Evolutionary conservation across 2,797 vertebrate species (phyloP), one percentile per base, ranked within the genome.

Genomic region (Clamator glandarius): DNA sequence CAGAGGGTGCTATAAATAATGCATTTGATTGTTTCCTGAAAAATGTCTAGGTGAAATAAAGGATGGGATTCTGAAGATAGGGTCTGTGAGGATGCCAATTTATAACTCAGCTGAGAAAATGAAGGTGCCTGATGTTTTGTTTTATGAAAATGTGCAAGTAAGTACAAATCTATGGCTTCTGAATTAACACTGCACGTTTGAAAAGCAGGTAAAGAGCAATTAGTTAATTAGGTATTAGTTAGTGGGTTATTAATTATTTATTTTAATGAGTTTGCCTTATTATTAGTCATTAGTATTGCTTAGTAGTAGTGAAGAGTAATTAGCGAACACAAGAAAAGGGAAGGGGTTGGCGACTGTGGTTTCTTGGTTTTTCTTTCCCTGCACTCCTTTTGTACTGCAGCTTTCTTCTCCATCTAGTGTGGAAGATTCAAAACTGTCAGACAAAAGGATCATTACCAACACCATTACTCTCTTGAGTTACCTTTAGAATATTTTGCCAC

Each of bases 81-180:
- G 99, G 8, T 95, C 90, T 44, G 98, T 98, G 54, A 98, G 97
- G 0, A 95, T 98, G 93, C 99, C 98, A 0, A 23, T 99, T 82
- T 98, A 98, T 95, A 98, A 96, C 36, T 88, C 99, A 16, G 67
- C 92, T 1, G 98, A 99, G 94, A 99, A 98, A 92, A 99, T 99
- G 98, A 99, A 99, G 97, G 98, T 99, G 68, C 99, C 99, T 39
- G 99, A 99, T 51, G 98, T 99, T 70, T 98, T 99, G 26, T 99
- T 99, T 97, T 99, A 99, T 81, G 98, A 99, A 95, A 99, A 99
- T 58, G 54, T 97, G 19, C 99, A 99, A 98, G 99, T 99, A 96
- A 98, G 97, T 95, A 52, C 6, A 13, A 44, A 41, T 35, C 18
- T 84, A 15, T 78, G 54, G 26, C 17, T 69, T 89, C 21, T 64